Conservation (phyloP, 2,113 vertebrate species). For the Pheucticus melanocephalus region DNA sequence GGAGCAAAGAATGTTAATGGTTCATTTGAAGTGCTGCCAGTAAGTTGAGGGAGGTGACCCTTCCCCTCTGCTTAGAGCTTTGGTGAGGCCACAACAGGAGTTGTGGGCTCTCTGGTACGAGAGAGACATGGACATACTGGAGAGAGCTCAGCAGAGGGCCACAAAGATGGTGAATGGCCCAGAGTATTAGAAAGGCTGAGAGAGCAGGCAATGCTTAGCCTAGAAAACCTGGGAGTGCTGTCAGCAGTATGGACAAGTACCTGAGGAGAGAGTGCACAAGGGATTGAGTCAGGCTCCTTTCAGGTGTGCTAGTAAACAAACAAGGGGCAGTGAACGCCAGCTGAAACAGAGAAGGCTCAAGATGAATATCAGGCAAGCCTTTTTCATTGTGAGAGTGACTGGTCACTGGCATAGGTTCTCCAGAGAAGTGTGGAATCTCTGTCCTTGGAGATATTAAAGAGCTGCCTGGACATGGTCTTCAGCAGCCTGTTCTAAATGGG, state of each 20-base stretch:
- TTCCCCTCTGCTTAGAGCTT: background rate
- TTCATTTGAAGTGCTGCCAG: background rate
- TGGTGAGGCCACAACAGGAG: background rate
- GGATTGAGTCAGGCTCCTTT: background rate
- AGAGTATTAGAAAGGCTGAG: background rate
- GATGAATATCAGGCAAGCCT: background rate
- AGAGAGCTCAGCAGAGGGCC: background rate
- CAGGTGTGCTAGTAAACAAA: background rate
- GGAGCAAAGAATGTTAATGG: background rate
- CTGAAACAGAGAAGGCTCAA: background rate
- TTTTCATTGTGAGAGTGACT: background rate
- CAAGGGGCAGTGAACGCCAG: rapidly evolving
- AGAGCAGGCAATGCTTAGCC: background rate
- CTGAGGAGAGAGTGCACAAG: background rate
- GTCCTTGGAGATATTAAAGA: background rate
- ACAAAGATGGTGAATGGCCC: background rate
- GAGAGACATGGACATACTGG: background rate
- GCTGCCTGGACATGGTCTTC: background rate
- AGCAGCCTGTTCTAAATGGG: background rate
- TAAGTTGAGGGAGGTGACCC: rapidly evolving
- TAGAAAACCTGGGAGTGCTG: background rate
- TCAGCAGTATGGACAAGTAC: background rate
- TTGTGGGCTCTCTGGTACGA: background rate
- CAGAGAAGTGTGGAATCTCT: background rate
- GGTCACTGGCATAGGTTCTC: background rate